Percentiles rank a stretch among this genome's conserved stretches.
Evolutionary conservation across 2,113 vertebrate species (phyloP).

Genomic region (Chlamydotis undulata): DNA sequence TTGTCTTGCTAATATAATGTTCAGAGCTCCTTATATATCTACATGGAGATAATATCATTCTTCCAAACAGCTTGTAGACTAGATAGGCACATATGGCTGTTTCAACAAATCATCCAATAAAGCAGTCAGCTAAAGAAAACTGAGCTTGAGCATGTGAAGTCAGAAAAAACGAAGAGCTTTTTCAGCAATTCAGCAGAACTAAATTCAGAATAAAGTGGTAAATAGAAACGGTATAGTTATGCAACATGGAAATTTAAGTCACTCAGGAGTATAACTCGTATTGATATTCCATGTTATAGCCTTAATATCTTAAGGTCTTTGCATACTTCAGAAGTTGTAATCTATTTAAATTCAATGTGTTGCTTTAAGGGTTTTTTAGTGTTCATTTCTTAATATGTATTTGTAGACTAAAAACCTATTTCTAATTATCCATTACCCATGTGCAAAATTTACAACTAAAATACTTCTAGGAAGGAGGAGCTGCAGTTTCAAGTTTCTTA

Average conservation of each 20-base stretch:
- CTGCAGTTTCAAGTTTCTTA: neutral
- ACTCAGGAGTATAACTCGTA: neutral
- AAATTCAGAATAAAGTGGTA: neutral
- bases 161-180: neutral
- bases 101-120: neutral
- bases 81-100: neutral
- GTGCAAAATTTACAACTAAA: neutral
- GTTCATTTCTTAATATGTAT: neutral
- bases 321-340: neutral
- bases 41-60: neutral
- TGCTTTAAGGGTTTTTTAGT: neutral
- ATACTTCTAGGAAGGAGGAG: neutral
- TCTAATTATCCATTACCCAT: neutral
- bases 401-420: neutral
- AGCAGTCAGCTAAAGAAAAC: neutral
- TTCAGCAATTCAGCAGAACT: neutral
- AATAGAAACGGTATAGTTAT: neutral
- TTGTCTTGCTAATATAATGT: neutral
- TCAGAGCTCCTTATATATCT: neutral
- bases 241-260: slow-evolving; percentile 4
- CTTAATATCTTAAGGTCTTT: neutral
- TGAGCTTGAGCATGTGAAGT: neutral
- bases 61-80: neutral
- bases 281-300: neutral
- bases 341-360: neutral